phyloP scores from a whole-genome alignment of 2,113 vertebrate species.

The Benitochromis conjunctus region DNA sequence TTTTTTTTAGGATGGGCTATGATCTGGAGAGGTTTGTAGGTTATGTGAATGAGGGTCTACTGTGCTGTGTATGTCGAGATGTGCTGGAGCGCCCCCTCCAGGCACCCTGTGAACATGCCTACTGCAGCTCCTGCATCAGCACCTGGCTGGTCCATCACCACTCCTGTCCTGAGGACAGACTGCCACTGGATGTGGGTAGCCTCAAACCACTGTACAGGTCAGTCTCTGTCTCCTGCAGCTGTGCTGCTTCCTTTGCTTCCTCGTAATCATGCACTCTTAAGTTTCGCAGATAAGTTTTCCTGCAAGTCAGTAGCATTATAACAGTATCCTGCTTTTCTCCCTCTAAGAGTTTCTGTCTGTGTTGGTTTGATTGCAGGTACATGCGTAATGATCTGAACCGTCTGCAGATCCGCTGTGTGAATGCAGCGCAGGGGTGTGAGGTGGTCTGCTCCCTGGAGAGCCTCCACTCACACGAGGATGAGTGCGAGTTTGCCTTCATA shows the following conservation, averaged over 20 bases:
- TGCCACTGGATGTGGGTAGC: slow-evolving; percentile 71
- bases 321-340: background rate
- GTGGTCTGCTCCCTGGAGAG: slow-evolving; percentile 83
- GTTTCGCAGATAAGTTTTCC: background rate
- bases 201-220: slow-evolving; percentile 84
- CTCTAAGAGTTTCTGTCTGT: background rate
- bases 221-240: background rate
- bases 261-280: background rate
- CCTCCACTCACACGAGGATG: slow-evolving; percentile 80
- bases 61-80: slow-evolving; percentile 86
- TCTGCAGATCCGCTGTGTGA: slow-evolving; percentile 84
- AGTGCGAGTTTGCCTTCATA: slow-evolving; percentile 81
- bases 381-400: slow-evolving; percentile 88
- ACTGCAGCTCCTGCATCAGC: slow-evolving; percentile 84
- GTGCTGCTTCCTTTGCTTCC: background rate
- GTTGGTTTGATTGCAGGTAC: slow-evolving; percentile 69
- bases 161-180: slow-evolving; percentile 86
- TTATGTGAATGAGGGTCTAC: slow-evolving; percentile 85
- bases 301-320: background rate
- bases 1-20: slow-evolving; percentile 79
- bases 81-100: slow-evolving; percentile 85
- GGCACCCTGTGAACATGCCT: slow-evolving; percentile 87
- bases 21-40: slow-evolving; percentile 87
- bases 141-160: slow-evolving; percentile 83
- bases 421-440: slow-evolving; percentile 79